Percentiles rank a stretch among this genome's conserved stretches.
Conservation (phyloP, 2,113 vertebrate genomes). For the Henicopernis longicauda region DNA sequence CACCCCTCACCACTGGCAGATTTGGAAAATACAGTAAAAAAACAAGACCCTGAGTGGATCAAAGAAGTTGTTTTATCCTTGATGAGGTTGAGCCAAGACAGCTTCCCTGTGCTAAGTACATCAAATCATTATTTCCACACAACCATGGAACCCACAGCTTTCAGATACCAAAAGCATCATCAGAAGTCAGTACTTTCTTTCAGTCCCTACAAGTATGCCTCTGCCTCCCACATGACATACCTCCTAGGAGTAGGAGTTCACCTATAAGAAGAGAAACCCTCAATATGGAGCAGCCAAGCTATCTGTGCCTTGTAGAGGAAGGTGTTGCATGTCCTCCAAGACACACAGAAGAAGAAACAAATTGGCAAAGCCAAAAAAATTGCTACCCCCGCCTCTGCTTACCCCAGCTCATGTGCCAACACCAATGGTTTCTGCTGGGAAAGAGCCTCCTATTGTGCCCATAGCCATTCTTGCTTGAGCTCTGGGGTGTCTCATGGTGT, state of each 20-base stretch:
- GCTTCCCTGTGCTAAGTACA: background rate
- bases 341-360: background rate
- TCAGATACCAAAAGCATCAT: background rate
- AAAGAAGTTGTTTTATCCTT: background rate
- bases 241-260: background rate
- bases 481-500: background rate
- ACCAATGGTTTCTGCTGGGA: background rate
- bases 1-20: background rate
- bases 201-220: background rate
- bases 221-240: background rate
- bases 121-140: background rate
- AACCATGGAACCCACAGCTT: background rate
- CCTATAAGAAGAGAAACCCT: background rate
- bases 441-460: background rate
- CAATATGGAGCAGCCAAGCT: background rate
- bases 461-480: background rate
- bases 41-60: background rate
- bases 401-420: rapidly evolving
- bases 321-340: background rate
- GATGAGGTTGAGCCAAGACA: background rate
- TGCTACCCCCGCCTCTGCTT: background rate
- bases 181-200: background rate
- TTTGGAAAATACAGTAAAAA: constrained; percentile 20
- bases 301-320: background rate
- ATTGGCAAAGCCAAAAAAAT: background rate